Evolutionary conservation across 2,113 vertebrate species (phyloP), one percentile per base, ranked within the genome.

Genomic region (Micronycteris hirsuta): DNA sequence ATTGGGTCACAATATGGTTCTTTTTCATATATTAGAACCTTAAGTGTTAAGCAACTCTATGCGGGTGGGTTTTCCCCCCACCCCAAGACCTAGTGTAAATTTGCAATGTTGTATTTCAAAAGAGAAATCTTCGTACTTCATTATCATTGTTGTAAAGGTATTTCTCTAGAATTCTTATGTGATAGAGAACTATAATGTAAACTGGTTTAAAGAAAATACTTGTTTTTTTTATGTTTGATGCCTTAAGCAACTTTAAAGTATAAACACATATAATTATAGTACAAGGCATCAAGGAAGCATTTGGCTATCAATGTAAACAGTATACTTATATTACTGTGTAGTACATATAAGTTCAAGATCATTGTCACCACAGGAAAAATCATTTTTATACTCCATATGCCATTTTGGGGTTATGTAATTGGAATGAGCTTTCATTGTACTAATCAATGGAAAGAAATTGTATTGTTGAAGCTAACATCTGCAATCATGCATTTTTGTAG

Each of bases 61-160:
- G 52, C 45, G 52, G 4, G 31, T 19, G 12, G 28, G 61, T 45
- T 74, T 43, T 76, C 15, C 3, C 15, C 3, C 7, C 7, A 14
- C 36, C 12, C 38, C 12, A 92, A 38, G 41, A 36, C 88, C 65
- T 58, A 68, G 56, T 96, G 11, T 13, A 84, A 80, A 92, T 96
- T 93, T 92, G 36, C 36, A 96, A 33, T 68, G 52, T 49, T 77
- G 8, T n/a, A 89, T 78, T 92, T 93, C 13, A 96, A 96, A 97
- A 73, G 74, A 91, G 36, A 96, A 92, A 94, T 45, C 4, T 65
- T n/a, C 45, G 70, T 2, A 31, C 5, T 82, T 43, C 0, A 2
- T 43, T 58, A 33, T 38, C 24, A n/a, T 65, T 58, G 13, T 31
- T 52, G 12, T 78, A 38, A 76, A 90, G 7, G 70, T 52, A 3